These are phyloP conservation scores for Yponomeuta evonymella DNA, from an alignment of 2,888 invertebrate species.

Conservation along the genomic window DNA sequence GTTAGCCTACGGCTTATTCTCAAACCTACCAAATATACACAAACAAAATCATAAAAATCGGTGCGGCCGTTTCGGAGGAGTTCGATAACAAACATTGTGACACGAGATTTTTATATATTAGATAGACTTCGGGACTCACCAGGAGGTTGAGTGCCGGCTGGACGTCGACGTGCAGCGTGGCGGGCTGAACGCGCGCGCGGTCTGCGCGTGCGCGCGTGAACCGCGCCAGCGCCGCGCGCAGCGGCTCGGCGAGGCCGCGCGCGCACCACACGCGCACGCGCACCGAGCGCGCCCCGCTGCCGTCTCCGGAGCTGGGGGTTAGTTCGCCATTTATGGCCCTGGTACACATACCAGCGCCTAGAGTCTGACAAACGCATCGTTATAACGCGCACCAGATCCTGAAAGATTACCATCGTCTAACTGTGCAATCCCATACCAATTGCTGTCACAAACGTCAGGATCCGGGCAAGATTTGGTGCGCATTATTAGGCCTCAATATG, in stretches of 20 bases:
- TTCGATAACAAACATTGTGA: no score
- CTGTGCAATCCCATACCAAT: neutral
- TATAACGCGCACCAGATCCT: neutral
- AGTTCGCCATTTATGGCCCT: neutral
- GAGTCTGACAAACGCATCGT: no score
- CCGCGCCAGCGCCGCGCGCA: slow-evolving; percentile 53
- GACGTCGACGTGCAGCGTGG: slow-evolving; percentile 81
- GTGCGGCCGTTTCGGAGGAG: no score
- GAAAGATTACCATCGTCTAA: neutral
- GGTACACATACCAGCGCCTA: no score
- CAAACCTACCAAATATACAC: no score
- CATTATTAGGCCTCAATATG: neutral
- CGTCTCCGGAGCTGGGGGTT: slow-evolving; percentile 38
- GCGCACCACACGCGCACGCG: slow-evolving; percentile 59
- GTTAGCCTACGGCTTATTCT: no score
- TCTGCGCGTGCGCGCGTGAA: slow-evolving; percentile 45
- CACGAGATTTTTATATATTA: no score
- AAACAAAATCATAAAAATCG: no score
- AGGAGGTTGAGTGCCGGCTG: slow-evolving; percentile 82
- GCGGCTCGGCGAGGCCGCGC: slow-evolving; percentile 48
- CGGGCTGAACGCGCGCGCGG: slow-evolving; percentile 60
- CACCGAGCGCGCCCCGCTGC: slow-evolving; percentile 45
- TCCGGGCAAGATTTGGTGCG: no score
- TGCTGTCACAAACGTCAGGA: neutral
- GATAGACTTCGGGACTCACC: slow-evolving; percentile 57